Percentiles rank a stretch among this genome's conserved stretches.
Conservation (phyloP, 2,113 vertebrate genomes). For the Gambusia holbrooki region DNA sequence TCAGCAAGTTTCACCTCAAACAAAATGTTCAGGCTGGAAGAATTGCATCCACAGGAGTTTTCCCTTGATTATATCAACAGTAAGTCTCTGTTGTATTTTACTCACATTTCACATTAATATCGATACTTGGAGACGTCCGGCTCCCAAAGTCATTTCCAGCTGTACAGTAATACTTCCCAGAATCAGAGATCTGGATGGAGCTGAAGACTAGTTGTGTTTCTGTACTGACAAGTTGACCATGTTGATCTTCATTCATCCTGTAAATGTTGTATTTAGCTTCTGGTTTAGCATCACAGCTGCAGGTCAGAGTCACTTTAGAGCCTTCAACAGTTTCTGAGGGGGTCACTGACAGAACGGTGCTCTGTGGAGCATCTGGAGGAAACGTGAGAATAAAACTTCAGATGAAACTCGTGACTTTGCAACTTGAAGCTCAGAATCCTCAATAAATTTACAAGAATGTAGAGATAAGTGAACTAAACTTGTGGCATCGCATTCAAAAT, state of each 20-base stretch:
- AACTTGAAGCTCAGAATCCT: no score
- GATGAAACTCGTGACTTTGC: no score
- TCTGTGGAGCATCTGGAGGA: no score
- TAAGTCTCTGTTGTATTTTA: neutral
- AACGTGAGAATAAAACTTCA: no score
- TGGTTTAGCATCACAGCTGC: slow-evolving; percentile 6
- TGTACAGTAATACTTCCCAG: slow-evolving; percentile 10
- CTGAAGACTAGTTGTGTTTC: neutral
- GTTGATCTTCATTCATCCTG: neutral
- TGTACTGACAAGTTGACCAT: neutral
- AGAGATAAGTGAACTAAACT: no score
- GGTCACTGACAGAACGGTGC: neutral
- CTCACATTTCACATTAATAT: slow-evolving; percentile 22
- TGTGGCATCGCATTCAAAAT: no score
- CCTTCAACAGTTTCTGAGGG: neutral
- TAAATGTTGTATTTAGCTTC: slow-evolving; percentile 8
- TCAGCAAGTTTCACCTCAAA: no score
- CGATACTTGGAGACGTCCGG: neutral
- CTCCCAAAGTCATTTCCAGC: neutral
- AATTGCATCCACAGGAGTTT: no score
- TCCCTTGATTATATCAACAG: no score
- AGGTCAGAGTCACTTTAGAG: slow-evolving; percentile 1
- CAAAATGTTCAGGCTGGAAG: no score
- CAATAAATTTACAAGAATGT: no score
- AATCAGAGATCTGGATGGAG: neutral